Conservation (phyloP, 2,797 vertebrate species). For the Adrianichthys oophorus region DNA sequence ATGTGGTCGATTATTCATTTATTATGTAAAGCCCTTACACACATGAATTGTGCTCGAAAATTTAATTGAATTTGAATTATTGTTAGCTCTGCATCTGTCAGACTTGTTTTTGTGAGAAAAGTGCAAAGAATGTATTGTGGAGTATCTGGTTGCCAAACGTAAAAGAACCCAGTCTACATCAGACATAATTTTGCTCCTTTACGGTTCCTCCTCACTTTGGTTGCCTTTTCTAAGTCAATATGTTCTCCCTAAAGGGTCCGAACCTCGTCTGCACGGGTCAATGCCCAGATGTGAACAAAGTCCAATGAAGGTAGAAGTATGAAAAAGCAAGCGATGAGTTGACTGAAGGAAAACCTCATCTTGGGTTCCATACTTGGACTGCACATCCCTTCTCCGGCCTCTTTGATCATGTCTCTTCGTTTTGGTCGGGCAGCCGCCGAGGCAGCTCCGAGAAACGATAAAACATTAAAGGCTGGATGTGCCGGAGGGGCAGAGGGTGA, state of each 20-base stretch:
- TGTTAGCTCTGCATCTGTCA: too few relatives aligned
- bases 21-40: too few relatives aligned
- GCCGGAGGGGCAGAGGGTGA: slow-evolving; percentile 25
- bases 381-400: slow-evolving; percentile 32
- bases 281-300: slow-evolving; percentile 22
- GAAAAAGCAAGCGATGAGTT: slow-evolving; percentile 42
- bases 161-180: slow-evolving; percentile 15
- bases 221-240: slow-evolving; percentile 19
- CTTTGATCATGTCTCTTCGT: not conserved
- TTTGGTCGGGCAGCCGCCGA: slow-evolving; percentile 6
- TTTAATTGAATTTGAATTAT: too few relatives aligned
- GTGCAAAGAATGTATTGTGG: too few relatives aligned
- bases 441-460: not conserved
- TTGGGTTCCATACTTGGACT: slow-evolving; percentile 24
- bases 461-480: not conserved
- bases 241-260: slow-evolving; percentile 6
- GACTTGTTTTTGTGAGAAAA: too few relatives aligned
- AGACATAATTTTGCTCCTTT: slow-evolving; percentile 22
- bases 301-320: slow-evolving; percentile 11
- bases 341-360: slow-evolving; percentile 18
- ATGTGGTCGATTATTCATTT: too few relatives aligned
- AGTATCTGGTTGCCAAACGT: too few relatives aligned
- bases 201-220: slow-evolving; percentile 1
- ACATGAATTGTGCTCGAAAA: too few relatives aligned
- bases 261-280: slow-evolving; percentile 21